Percentiles rank a stretch among this genome's conserved stretches.
phyloP scores from a whole-genome alignment of 2,113 vertebrate genomes.

The Cochlearius cochlearius region DNA sequence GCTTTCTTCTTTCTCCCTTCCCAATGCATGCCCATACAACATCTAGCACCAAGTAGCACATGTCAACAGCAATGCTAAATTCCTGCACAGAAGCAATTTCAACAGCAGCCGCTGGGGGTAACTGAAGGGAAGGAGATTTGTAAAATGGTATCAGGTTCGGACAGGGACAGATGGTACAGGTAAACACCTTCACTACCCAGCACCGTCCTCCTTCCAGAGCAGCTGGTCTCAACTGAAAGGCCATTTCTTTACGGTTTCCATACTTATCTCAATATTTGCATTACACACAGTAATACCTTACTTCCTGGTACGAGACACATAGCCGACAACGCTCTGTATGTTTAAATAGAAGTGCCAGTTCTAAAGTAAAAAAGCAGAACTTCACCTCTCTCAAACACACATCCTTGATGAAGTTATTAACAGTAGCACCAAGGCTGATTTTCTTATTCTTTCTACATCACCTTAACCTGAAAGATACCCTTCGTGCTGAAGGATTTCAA shows the following conservation, averaged over 20 bases:
- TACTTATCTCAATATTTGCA: constrained; percentile 41
- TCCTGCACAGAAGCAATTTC: constrained; percentile 32
- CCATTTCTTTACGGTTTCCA: constrained; percentile 13
- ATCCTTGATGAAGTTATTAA: background rate
- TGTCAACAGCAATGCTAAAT: background rate
- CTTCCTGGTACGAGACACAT: background rate
- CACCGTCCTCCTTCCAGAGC: constrained; percentile 58
- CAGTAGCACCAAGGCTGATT: background rate
- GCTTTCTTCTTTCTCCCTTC: background rate
- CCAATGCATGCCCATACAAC: background rate
- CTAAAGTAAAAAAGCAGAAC: background rate
- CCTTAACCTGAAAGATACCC: background rate
- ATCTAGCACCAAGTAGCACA: background rate
- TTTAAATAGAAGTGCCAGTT: background rate
- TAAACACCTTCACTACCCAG: constrained; percentile 63
- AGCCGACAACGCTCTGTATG: background rate
- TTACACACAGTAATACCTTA: background rate
- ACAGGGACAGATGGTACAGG: constrained; percentile 53
- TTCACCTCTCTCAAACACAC: background rate
- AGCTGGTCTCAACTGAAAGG: constrained; percentile 42
- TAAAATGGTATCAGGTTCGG: constrained; percentile 61
- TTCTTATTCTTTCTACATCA: background rate
- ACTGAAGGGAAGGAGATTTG: constrained; percentile 64
- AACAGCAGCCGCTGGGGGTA: constrained; percentile 31
- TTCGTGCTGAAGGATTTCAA: background rate